phyloP scores from a whole-genome alignment of 2,113 vertebrate species.

The Cnemophilus loriae region DNA sequence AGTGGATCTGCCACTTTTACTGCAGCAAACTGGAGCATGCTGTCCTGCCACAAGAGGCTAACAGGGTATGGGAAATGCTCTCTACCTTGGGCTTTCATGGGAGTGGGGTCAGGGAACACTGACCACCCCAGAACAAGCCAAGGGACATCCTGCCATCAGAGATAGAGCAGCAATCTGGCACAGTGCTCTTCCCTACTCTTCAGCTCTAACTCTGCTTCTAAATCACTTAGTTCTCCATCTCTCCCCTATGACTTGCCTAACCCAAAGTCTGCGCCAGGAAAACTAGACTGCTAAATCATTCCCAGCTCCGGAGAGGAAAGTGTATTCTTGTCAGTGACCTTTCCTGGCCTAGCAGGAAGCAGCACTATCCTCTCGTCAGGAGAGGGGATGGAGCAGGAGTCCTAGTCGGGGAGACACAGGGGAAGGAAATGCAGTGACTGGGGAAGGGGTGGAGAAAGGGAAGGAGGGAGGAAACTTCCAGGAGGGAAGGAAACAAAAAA shows the following conservation, averaged over 20 bases:
- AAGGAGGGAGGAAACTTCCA: conserved; percentile 54
- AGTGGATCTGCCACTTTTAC: not conserved
- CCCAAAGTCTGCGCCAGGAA: not conserved
- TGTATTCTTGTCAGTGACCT: not conserved
- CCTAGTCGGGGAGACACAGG: not conserved
- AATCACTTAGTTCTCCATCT: not conserved
- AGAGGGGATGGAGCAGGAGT: not conserved
- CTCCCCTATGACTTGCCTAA: not conserved
- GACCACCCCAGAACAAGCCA: not conserved
- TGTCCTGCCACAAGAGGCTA: not conserved
- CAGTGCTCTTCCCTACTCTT: not conserved
- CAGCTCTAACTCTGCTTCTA: not conserved
- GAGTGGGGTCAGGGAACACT: not conserved
- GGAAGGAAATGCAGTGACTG: not conserved
- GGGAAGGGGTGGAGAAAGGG: conserved; percentile 35
- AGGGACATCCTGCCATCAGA: not conserved
- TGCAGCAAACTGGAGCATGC: not conserved
- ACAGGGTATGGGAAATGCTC: not conserved
- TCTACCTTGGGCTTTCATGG: not conserved
- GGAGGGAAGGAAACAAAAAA: conserved; percentile 1
- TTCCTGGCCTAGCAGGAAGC: conserved; percentile 20
- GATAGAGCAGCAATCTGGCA: not conserved
- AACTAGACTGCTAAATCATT: not conserved
- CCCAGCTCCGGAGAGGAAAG: not conserved
- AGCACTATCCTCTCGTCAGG: not conserved